These are phyloP conservation scores for Smutsia gigantea DNA, from an alignment of 2,797 vertebrate genomes.

Conservation along the genomic window DNA sequence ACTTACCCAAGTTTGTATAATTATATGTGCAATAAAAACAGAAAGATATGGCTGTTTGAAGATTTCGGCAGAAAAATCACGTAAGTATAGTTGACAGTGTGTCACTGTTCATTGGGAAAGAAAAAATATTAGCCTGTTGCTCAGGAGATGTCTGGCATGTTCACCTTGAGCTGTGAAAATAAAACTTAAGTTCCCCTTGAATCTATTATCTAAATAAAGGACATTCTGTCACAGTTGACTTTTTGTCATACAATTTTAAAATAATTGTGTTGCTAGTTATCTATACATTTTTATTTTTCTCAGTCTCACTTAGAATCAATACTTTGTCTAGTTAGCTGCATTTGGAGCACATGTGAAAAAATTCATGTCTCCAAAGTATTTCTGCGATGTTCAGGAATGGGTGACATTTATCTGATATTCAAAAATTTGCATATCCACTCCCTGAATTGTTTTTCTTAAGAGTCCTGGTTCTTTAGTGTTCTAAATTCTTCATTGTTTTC, in stretches of 20 bases:
- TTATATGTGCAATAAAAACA: not conserved
- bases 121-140: not conserved
- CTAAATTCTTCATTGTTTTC: not conserved
- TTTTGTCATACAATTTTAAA: not conserved
- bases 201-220: not conserved
- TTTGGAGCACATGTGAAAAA: not conserved
- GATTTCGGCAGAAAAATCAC: not conserved
- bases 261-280: not conserved
- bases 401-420: not conserved
- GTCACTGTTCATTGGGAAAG: not conserved
- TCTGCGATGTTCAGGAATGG: not conserved
- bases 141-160: not conserved
- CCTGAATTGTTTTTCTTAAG: not conserved
- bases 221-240: not conserved
- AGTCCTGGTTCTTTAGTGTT: not conserved
- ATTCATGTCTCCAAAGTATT: not conserved
- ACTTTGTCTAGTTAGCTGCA: not conserved
- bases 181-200: not conserved
- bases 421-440: not conserved
- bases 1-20: not conserved
- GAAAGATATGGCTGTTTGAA: not conserved
- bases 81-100: not conserved
- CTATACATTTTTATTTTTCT: not conserved
- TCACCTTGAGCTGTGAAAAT: not conserved
- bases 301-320: not conserved